Evolutionary conservation across 1,140 invertebrate genomes (phyloP).

Genomic region (Hylaeus anthracinus): DNA sequence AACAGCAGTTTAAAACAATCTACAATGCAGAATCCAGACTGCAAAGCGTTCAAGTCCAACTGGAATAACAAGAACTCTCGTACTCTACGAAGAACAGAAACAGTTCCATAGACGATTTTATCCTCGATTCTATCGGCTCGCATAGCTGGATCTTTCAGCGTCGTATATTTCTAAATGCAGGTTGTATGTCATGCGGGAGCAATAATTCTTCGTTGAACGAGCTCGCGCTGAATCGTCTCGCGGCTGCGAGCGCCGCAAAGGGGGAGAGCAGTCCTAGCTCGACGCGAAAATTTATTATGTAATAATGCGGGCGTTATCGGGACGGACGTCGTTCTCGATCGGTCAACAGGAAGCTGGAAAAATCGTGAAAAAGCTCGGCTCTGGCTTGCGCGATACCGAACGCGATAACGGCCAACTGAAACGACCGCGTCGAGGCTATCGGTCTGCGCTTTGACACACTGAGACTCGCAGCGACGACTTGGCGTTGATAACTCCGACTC

Average conservation of each 20-base stretch:
- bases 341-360: slow-evolving; percentile 11
- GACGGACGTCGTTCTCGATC: slow-evolving; percentile 13
- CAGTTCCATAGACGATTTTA: too few species aligned
- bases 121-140: background rate
- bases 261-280: background rate
- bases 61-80: background rate
- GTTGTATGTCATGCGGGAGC: background rate
- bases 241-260: background rate
- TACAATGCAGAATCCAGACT: too few species aligned
- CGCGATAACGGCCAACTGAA: slow-evolving; percentile 1
- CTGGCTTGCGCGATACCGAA: slow-evolving; percentile 9
- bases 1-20: too few species aligned
- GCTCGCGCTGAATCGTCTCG: background rate
- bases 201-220: slow-evolving; percentile 9
- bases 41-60: too few species aligned
- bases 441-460: background rate
- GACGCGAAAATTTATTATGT: slow-evolving; percentile 19
- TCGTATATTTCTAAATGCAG: background rate
- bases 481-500: too few species aligned
- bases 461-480: too few species aligned
- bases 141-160: background rate
- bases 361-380: background rate
- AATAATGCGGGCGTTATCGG: slow-evolving; percentile 17
- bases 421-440: too few species aligned
- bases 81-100: background rate